Evolutionary conservation across 2,888 invertebrate genomes (phyloP), one percentile per base, ranked within the genome.

Genomic region (Poecilobothrus nobilitatus): DNA sequence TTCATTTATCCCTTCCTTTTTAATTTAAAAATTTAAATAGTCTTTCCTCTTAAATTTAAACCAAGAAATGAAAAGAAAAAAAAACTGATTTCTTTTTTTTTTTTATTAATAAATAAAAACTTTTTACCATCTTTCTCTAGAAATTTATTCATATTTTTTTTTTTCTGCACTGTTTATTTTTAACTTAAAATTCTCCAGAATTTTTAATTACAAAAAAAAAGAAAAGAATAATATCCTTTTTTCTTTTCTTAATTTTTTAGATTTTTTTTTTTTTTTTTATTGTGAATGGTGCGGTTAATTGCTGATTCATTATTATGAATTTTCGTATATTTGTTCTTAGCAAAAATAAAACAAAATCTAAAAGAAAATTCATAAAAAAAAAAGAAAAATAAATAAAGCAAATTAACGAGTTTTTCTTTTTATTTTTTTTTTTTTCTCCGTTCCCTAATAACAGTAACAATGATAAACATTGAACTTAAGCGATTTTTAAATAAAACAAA

Each of bases 291-390:
- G 53, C 53, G 53, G 53, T n/a, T 53, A n/a, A 53, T 53, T 53
- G 53, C 53, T 53, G 53, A 53, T 53, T 53, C 53, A 53, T 53
- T 53, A 53, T 53, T 53, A 53, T 53, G 18, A 18, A 53, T 53
- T 18, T 53, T 53, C 18, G 53, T n/a, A 12, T 53, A 37, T 37
- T 37, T 37, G 37, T 53, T 53, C 18, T n/a, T 18, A 1, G 9
- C 15, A 18, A 2, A 5, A 41, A 41, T 41, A 41, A 53, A 15
- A 12, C 18, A 18, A 53, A 15, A 3, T 15, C 7, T 53, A 53
- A 53, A 53, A 18, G 18, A 18, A 18, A 53, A 2, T 15, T 15
- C 1, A 18, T 12, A 3, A 53, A 18, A 18, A 53, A 18, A 53
- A 53, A 18, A 18, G 18, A 53, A 6, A 53, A 53, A 53, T 18